phyloP scores from a whole-genome alignment of 2,888 invertebrate genomes.

The Chouioia cunea region DNA sequence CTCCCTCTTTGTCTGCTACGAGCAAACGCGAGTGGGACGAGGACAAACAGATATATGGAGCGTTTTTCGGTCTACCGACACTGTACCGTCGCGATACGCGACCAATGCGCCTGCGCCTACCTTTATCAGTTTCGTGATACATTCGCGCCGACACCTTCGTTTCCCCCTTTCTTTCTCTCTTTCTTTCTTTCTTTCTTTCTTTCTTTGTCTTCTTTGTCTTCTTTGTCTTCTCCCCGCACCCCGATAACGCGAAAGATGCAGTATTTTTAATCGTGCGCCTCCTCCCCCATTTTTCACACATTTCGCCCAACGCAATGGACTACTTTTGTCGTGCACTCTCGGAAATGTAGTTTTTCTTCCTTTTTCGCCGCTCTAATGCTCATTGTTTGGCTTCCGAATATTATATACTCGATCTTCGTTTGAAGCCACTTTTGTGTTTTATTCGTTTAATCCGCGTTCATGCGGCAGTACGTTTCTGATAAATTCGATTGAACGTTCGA shows the following conservation, averaged over 20 bases:
- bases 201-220: neutral
- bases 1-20: constrained; percentile 34
- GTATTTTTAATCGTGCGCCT: constrained; percentile 4
- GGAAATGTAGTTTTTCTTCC: neutral
- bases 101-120: neutral
- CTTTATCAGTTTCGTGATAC: no score
- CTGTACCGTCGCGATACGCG: neutral
- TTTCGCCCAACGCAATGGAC: neutral
- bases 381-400: neutral
- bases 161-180: neutral
- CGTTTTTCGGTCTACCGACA: constrained; percentile 27
- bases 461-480: no score
- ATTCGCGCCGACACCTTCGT: no score
- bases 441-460: no score
- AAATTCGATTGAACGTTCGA: no score
- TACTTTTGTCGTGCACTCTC: neutral
- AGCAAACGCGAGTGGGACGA: constrained; percentile 31
- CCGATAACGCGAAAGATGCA: constrained; percentile 20
- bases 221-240: neutral
- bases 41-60: constrained; percentile 38
- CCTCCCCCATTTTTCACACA: neutral
- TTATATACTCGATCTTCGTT: no score
- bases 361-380: neutral
- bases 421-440: no score
- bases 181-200: neutral